phyloP scores from a whole-genome alignment of 2,797 vertebrate species.

The Microtus californicus region DNA sequence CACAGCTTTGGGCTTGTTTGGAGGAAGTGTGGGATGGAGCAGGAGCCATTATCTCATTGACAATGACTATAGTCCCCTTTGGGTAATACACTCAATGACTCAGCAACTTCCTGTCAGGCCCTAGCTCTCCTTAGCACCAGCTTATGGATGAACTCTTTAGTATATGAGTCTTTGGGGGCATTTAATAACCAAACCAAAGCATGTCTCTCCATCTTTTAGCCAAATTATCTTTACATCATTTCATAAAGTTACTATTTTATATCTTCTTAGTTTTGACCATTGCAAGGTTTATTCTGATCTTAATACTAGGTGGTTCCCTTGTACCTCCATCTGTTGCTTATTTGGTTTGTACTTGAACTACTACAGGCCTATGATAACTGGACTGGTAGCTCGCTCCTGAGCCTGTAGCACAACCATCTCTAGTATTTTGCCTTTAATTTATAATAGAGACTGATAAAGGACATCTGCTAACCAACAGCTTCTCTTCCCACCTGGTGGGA shows the following conservation, averaged over 20 bases:
- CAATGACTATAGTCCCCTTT: neutral
- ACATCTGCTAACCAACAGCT: neutral
- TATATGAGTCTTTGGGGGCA: too few relatives aligned
- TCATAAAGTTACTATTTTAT: neutral
- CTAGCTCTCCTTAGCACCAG: neutral
- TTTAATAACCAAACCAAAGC: neutral
- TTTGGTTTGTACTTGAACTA: neutral
- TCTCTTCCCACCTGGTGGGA: neutral
- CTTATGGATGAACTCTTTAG: too few relatives aligned
- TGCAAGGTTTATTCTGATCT: constrained; percentile 19
- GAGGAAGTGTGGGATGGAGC: neutral
- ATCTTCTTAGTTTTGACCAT: neutral
- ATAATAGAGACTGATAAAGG: neutral
- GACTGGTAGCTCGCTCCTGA: neutral
- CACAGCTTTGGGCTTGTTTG: neutral
- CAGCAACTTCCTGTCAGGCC: neutral
- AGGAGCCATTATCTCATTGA: neutral
- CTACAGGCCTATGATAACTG: neutral
- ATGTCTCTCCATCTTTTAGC: neutral
- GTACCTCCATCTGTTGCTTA: neutral
- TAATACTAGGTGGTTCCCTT: neutral
- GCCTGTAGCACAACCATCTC: neutral
- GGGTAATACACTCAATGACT: neutral
- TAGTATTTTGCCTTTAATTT: neutral
- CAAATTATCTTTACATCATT: neutral